Percentiles rank a stretch among this genome's conserved stretches.
Conservation (phyloP, 2,113 vertebrate species). For the Oenanthe oenanthe region DNA sequence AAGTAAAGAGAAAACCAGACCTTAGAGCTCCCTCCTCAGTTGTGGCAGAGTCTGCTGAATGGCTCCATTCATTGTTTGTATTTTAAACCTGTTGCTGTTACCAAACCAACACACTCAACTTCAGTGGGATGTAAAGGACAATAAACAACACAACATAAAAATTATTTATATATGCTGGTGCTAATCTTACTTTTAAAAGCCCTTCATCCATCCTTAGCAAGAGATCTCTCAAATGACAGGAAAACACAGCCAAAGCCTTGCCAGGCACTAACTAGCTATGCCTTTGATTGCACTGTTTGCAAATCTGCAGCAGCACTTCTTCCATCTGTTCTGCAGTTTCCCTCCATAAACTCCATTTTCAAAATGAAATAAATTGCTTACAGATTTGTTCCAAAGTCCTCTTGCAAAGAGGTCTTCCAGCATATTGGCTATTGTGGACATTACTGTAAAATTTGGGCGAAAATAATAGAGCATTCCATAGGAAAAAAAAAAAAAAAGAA, state of each 20-base stretch:
- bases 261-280: neutral
- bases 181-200: neutral
- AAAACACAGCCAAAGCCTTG: neutral
- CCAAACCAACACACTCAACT: neutral
- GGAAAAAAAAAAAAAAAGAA: neutral
- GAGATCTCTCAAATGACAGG: neutral
- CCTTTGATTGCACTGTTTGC: slow-evolving; percentile 40
- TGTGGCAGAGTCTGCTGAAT: neutral
- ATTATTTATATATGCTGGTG: neutral
- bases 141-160: neutral
- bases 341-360: neutral
- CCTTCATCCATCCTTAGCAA: neutral
- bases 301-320: slow-evolving; percentile 52
- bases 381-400: neutral
- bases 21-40: neutral
- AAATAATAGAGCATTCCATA: neutral
- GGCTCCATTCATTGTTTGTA: neutral
- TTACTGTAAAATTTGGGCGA: neutral
- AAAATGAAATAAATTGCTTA: slow-evolving; percentile 47
- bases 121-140: neutral
- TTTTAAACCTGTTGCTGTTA: neutral
- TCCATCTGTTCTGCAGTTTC: slow-evolving; percentile 62
- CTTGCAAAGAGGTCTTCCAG: slow-evolving; percentile 5
- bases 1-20: neutral
- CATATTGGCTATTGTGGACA: neutral